These are phyloP conservation scores for Holothuria glaberrima DNA, from an alignment of 35 echinoderm and acorn worm genomes.

Conservation along the genomic window DNA sequence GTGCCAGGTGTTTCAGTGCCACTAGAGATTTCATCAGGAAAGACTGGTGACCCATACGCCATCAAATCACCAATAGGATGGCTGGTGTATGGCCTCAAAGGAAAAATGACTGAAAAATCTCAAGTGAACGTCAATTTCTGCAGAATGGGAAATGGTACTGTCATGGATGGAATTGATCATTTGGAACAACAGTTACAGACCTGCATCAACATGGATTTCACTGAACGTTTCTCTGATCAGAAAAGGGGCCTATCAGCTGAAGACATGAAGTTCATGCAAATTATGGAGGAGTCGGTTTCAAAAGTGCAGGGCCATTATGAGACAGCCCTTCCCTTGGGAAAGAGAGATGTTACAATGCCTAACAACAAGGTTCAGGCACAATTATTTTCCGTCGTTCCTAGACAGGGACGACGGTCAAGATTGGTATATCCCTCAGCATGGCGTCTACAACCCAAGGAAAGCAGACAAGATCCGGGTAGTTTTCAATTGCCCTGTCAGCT, in stretches of 20 bases:
- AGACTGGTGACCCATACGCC: conserved; percentile 28
- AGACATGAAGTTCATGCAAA: conserved; percentile 67
- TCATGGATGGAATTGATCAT: background rate
- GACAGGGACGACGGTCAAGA: conserved; percentile 46
- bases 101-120: background rate
- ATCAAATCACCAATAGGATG: conserved; percentile 44
- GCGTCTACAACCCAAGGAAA: conserved; percentile 73
- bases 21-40: conserved; percentile 20
- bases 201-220: conserved; percentile 23
- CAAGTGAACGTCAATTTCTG: conserved; percentile 29
- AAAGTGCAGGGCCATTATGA: conserved; percentile 66
- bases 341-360: conserved; percentile 16
- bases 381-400: background rate
- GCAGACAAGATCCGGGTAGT: conserved; percentile 38
- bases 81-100: conserved; percentile 24
- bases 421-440: conserved; percentile 84
- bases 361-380: conserved; percentile 58
- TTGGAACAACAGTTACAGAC: conserved; percentile 18
- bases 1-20: conserved; percentile 30
- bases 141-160: background rate
- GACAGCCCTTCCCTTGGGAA: conserved; percentile 69
- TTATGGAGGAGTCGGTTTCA: conserved; percentile 59
- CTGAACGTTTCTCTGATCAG: background rate
- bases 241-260: conserved; percentile 46
- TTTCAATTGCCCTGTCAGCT: conserved; percentile 30